A percentile compares a stretch with the other conserved stretches of the same genome.
Evolutionary conservation across 2,113 vertebrate species (phyloP).

Genomic region (Burhinus oedicnemus): DNA sequence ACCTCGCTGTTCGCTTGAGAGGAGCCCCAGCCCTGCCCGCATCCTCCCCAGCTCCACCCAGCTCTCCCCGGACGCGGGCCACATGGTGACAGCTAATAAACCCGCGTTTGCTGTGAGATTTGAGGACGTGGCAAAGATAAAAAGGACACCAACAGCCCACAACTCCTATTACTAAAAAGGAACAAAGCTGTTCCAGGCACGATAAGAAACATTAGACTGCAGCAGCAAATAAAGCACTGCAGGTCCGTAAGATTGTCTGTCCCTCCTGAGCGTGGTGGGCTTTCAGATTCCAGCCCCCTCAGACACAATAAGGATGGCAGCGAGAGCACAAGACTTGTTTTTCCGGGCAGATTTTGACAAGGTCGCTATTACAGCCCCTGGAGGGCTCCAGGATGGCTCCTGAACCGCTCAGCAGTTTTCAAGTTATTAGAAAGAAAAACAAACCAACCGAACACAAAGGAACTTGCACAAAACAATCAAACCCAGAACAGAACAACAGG

Average conservation of each 20-base stretch:
- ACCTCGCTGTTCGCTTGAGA: neutral
- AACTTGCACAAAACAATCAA: neutral
- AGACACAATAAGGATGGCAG: neutral
- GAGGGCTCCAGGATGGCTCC: neutral
- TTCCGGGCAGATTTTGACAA: neutral
- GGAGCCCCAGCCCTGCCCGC: neutral
- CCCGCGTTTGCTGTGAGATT: neutral
- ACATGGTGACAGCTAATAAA: neutral
- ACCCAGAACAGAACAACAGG: neutral
- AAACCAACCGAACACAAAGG: neutral
- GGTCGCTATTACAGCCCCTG: neutral
- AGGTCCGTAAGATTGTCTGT: accelerated
- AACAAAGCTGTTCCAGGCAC: neutral
- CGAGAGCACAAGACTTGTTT: neutral
- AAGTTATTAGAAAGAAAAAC: neutral
- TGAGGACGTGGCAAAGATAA: neutral
- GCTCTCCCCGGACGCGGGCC: accelerated
- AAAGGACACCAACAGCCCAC: neutral
- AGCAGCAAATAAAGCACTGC: neutral
- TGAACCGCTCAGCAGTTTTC: neutral
- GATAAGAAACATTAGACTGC: neutral
- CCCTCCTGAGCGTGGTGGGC: neutral
- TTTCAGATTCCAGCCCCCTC: neutral
- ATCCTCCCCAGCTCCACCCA: neutral
- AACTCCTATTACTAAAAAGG: neutral